Evolutionary conservation across 2,113 vertebrate species (phyloP), one percentile per base, ranked within the genome.

Genomic region (Crypturellus undulatus): DNA sequence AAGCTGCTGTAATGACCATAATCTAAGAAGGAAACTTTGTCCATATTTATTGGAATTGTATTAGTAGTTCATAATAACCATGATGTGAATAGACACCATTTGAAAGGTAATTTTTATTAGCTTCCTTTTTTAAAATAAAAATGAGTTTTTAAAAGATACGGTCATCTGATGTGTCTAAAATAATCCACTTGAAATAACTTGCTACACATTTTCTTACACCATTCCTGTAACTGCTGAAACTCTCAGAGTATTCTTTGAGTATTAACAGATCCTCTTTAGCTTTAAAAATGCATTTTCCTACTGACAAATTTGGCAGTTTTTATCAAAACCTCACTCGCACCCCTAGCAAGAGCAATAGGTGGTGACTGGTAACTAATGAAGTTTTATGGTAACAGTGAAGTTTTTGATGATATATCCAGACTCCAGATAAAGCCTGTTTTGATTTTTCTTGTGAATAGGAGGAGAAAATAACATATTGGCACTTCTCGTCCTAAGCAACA

Each of bases 391-490:
- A 47, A 78, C 71, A 84, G 56, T 32, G 77, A 67, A 93, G n/a
- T 51, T 26, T 89, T 64, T 88, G 62, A 67, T 89, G 71, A 32
- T 76, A 69, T 75, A 34, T 67, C 63, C 69, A 76, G 94, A 70
- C 16, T 85, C 40, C 51, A 87, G 54, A 93, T 84, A 77, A 64
- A 94, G 67, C 67, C 49, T 40, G 62, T 82, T 42, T 82, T 71
- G 5, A 75, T 82, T 56, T 71, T 71, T 65, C 77, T 45, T 64
- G 38, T 89, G 40, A 89, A 64, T 65, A 76, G 73, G 45, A 69
- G 22, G 63, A 93, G 65, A 79, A 92, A 16, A 18, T 73, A 58
- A 5, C 59, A 51, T 62, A 56, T 0, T 82, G 63, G 45, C 9
- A 20, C 51, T 42, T 96, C 26, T 22, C 65, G n/a, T 82, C 79